Evolutionary conservation across 92 coral and sea anemone species (phyloP).

Genomic region (Metridium senile): DNA sequence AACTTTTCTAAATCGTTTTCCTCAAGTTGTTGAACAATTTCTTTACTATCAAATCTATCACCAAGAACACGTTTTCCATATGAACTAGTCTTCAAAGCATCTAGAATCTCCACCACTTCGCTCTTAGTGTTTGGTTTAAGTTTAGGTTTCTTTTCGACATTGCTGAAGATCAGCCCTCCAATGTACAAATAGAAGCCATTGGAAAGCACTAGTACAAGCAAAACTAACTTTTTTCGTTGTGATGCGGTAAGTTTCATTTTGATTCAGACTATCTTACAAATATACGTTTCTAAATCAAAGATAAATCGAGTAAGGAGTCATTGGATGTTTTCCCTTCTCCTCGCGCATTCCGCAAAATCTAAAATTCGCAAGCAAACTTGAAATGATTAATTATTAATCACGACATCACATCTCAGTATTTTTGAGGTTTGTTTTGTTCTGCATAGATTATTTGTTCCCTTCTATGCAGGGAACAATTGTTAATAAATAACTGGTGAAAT

Average conservation of each 20-base stretch:
- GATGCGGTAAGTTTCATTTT: constrained; percentile 67
- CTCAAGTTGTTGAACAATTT: constrained; percentile 44
- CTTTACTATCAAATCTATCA: constrained; percentile 48
- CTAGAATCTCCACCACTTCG: constrained; percentile 57
- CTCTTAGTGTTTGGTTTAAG: constrained; percentile 39
- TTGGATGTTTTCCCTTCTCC: neutral
- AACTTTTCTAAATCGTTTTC: constrained; percentile 54
- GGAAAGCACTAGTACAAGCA: constrained; percentile 61
- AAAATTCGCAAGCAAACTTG: neutral
- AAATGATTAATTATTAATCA: constrained; percentile 5
- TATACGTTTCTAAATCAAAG: neutral
- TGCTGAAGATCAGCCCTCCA: constrained; percentile 78
- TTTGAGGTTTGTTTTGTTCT: neutral
- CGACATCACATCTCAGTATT: neutral
- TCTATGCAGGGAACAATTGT: neutral
- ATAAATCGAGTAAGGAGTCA: neutral
- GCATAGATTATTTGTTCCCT: neutral
- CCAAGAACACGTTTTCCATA: constrained; percentile 59
- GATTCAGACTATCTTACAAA: neutral
- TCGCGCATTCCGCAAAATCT: neutral
- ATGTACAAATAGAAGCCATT: constrained; percentile 67
- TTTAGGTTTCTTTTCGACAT: constrained; percentile 60
- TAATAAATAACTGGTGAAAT: neutral
- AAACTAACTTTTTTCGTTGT: constrained; percentile 62
- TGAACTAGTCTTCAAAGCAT: constrained; percentile 60